phyloP scores from a whole-genome alignment of 2,113 vertebrate species.

The Sminthopsis crassicaudata region DNA sequence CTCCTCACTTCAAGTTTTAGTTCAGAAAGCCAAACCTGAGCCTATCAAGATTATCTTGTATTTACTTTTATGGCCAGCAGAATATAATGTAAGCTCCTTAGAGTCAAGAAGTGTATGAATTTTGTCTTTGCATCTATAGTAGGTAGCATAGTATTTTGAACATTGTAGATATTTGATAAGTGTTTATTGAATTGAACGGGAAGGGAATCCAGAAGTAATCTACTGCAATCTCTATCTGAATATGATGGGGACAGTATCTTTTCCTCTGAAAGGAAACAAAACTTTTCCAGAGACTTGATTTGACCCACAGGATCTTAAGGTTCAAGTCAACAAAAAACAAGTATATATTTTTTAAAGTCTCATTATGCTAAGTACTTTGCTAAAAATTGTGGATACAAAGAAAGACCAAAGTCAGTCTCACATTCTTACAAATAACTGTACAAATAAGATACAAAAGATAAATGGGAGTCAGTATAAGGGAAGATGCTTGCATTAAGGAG shows the following conservation, averaged over 20 bases:
- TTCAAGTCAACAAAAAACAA: background rate
- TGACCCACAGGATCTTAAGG: background rate
- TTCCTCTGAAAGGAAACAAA: background rate
- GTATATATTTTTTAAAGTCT: background rate
- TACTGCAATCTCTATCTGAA: background rate
- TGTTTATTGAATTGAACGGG: background rate
- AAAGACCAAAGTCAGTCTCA: background rate
- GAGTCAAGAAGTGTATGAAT: background rate
- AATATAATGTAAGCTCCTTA: background rate
- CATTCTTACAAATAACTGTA: background rate
- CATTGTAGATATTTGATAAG: conserved; percentile 4
- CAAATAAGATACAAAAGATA: background rate
- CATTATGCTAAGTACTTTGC: no score
- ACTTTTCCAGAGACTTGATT: background rate
- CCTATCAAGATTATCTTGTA: background rate
- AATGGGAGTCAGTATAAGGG: background rate
- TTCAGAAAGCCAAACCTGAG: background rate
- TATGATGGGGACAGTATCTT: background rate
- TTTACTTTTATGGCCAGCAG: background rate
- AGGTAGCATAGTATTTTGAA: background rate
- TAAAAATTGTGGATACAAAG: background rate
- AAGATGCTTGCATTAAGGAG: background rate
- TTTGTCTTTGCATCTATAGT: background rate
- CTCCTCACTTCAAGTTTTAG: background rate
- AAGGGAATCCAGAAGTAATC: background rate